These are phyloP conservation scores for Antechinus flavipes DNA, from an alignment of 2,113 vertebrate species.

Conservation along the genomic window DNA sequence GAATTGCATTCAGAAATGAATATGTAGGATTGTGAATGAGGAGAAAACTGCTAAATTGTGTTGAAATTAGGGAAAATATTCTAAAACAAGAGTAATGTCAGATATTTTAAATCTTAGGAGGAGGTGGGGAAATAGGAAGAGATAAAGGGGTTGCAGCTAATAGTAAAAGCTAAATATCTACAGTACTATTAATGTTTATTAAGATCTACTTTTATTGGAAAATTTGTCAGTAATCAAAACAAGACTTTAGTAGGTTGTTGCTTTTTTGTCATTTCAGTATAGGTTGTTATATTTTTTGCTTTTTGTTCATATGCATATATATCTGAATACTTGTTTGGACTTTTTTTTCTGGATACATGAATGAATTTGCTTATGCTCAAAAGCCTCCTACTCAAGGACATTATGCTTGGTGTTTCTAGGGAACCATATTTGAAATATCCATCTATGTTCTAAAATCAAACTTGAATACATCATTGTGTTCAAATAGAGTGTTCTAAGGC, in stretches of 20 bases:
- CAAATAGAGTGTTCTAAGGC: background rate
- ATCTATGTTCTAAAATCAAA: background rate
- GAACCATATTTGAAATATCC: background rate
- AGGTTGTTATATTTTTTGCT: background rate
- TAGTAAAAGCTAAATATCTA: background rate
- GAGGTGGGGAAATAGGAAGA: background rate
- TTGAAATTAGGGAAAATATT: background rate
- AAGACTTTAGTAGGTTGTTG: background rate
- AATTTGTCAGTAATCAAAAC: background rate
- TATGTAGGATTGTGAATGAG: background rate
- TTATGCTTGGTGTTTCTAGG: background rate
- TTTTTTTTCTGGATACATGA: background rate
- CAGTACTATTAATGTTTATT: background rate
- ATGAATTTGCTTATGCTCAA: background rate
- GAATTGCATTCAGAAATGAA: background rate
- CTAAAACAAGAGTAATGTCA: background rate
- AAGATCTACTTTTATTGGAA: background rate
- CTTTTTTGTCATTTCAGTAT: background rate
- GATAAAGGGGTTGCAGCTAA: background rate
- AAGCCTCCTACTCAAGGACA: background rate
- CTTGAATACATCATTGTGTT: background rate
- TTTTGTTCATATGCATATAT: background rate
- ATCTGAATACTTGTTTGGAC: background rate
- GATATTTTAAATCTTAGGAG: background rate
- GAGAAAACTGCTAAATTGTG: background rate